Evolutionary conservation across 2,113 vertebrate species (phyloP), one percentile per base, ranked within the genome.

Genomic region (Podarcis raffonei): DNA sequence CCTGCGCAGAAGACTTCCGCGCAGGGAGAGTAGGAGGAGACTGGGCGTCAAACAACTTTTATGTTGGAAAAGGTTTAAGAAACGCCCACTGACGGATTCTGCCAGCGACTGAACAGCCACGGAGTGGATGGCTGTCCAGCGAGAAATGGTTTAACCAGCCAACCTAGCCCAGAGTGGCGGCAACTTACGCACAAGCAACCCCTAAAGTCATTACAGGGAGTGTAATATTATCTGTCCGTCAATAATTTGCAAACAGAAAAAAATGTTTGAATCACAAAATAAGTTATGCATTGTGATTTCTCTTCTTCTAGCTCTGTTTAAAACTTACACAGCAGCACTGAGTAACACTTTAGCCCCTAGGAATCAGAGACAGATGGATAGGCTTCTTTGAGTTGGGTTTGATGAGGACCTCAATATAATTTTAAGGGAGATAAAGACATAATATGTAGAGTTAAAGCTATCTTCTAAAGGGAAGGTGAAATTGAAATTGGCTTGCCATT

Each of bases 401-500:
- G 59, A 88, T 77, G 81, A 89, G 25, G n/a, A 84, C 87, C 72
- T 83, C 81, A 84, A 84, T 84, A 74, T 75, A 84, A 27, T 32
- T 77, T 84, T 83, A 77, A 69, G 65, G 42, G 65, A 89, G 87
- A 84, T 89, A 83, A 84, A 84, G 87, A 78, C 74, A 84, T 89
- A 77, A 83, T 88, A 78, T 37, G 23, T 83, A 22, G 23, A 68
- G 62, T 84, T 89, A 89, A 84, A 84, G 39, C 22, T 83, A 77
- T 84, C 74, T 78, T 84, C 81, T 77, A 57, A 88, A 89, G 81
- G 25, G 42, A 89, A 89, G 18, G 65, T 89, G 81, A 83, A 84
- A 89, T 89, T 89, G 87, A 89, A 78, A 89, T 84, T 84, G 81
- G 72, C 72, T 88, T 68, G 57, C 76, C 74, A 78, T 78, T 89